Evolutionary conservation across 2,888 invertebrate genomes (phyloP), one percentile per base, ranked within the genome.

Genomic region (Bruchidius siliquastri): DNA sequence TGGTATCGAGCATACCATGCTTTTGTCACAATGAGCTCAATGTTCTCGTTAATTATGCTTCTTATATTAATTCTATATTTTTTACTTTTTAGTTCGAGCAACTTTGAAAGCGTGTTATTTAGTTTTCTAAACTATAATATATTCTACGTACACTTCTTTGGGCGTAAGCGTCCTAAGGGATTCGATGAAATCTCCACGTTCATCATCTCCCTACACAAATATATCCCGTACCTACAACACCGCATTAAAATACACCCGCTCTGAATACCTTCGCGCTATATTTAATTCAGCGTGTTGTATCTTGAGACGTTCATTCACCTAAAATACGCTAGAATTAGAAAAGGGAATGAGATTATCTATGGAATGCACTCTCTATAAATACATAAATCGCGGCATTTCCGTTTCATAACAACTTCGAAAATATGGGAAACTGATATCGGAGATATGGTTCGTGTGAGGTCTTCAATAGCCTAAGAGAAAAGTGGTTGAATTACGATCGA

Each of bases 231-330:
- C 49, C 49, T 49, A 49, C 49, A 49, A 8, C 49, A 49, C 49
- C 13, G 49, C 13, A 13, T 18, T 18, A 49, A 18, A 3, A 49
- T 13, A 13, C 49, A 49, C 49, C 49, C 6, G 70, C 70, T 71
- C 69, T 20, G 26, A 74, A 74, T 71, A 73, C 67, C 72, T 74
- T 21, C 69, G 69, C 21, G 71, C 71, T 73, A 71, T 73, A 73
- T 74, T 74, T 71, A 69, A 73, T 66, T 22, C 72, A 71, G 71
- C 22, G 71, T 72, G 71, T 74, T 75, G 72, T 75, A 71, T 75
- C 72, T 70, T 30, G 67, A 71, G 68, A 74, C 72, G 73, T 72
- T 74, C 75, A 75, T 75, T 75, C 73, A 75, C 73, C 75, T 67
- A 75, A 72, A 70, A 68, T 70, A 75, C 73, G 68, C 69, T 22